Base-by-base conservation (phyloP, 2,797 vertebrate species). In the Sebastes taczanowskii region DNA sequence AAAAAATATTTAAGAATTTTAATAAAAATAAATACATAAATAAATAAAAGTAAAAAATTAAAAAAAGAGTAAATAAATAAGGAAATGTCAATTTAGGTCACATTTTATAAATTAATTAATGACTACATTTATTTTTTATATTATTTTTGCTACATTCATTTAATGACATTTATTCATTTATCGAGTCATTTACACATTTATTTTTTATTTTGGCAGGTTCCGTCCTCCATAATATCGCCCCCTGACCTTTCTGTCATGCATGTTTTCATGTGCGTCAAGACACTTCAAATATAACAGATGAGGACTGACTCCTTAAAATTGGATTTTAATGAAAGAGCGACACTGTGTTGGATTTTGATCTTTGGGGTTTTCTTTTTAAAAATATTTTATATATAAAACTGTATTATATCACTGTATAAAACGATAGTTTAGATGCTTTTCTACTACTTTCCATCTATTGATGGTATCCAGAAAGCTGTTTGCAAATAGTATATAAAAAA, bases 191-290 rank as follows among this genome's bases (percentile, higher is more conserved):
- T 16, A 42, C 38, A 7, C 16, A 46, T 46, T 46, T 18, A 46
- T 7, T 46, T 18, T 46, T 46, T 46, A 46, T 46, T 0, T 18
- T 46, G 42, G 0, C 42, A 46, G 0, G 42, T 46, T 46, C 42
- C 0, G 16, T 18, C 42, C 2, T 46, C 42, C 42, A 46, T 18
- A 18, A 46, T 46, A 46, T 0, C 16, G 16, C 0, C 0, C 0
- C 29, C 13, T 20, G 10, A 32, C 13, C 58, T 5, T 25, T 32
- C 30, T 16, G 58, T 18, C 46, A 1, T 13, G 30, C 60, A 8
- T 52, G 6, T 71, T 81, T 77, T 76, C 8, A 38, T 42, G 30
- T 5, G 18, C 7, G 63, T 70, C 11, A 77, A 46, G 46, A 62
- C 10, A 27, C 10, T 65, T 69, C 6, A 59, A 10, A 76, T 56